Base-by-base conservation (phyloP, 1,140 invertebrate genomes). In the Brachionus asplanchnoidis region DNA sequence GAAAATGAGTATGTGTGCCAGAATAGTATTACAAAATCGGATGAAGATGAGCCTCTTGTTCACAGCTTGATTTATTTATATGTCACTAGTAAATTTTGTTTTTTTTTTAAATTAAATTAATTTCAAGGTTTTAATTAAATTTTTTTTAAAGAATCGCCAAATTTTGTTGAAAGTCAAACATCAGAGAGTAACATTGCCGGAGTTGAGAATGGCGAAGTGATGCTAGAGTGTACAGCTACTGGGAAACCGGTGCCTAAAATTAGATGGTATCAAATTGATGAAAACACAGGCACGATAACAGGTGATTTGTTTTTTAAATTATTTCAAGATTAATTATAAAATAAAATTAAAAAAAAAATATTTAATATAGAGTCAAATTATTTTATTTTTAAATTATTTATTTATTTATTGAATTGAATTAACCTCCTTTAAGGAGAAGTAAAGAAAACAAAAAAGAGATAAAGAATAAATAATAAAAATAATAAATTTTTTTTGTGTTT, bases 1-100 rank as follows among this genome's bases (percentile, higher is more conserved):
- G 79, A 82, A 68, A 82, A 82, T 68, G 79, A 82, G 26, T 82
- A 82, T 46, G 79, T 56, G 20, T 82, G 79, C 42, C 36, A 82
- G 42, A 65, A 53, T 26, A 82, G 79, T 46, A 82, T 82, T 26
- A 82, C 79, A 20, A 82, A 82, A 26, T 44, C 50, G 12, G 60
- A 82, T 44, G 79, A 82, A 68, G 53, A 65, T 46, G 50, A 60
- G 36, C 79, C 79, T 26, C 12, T 44, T 20, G 17, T 82, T 44
- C 65, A 82, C n/a, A 82, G 79, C 26, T 28, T 82, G 17, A 60
- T 82, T 26, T 28, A 82, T 82, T 82, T 82, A 40, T 20, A 82
- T 23, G 56, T 82, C 9, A 82, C 79, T 28, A 53, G 79, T 82
- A 82, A 50, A n/a, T 46, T 46, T 65, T 42, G 6, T 40, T 42